phyloP scores from a whole-genome alignment of 2,113 vertebrate genomes.

The Psilopogon haemacephalus region DNA sequence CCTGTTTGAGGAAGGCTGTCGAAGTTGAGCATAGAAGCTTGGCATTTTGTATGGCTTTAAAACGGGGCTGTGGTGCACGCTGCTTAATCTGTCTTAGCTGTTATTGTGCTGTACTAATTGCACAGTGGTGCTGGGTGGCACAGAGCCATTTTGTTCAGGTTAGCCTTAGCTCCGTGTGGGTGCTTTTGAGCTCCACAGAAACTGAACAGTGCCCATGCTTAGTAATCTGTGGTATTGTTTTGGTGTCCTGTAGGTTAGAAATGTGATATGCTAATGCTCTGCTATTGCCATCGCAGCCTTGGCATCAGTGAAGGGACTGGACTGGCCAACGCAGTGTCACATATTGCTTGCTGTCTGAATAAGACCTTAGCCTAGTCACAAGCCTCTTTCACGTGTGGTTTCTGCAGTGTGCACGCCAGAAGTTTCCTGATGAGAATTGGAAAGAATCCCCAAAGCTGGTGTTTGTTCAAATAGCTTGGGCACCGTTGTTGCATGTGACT shows the following conservation, averaged over 20 bases:
- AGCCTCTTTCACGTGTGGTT: conserved; percentile 44
- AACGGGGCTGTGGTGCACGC: neutral
- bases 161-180: neutral
- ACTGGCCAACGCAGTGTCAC: neutral
- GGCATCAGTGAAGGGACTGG: neutral
- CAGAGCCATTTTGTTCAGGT: conserved; percentile 42
- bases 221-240: conserved; percentile 15
- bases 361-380: conserved; percentile 23
- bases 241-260: conserved; percentile 38
- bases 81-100: neutral
- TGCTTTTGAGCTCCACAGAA: neutral
- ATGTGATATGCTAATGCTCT: conserved; percentile 57
- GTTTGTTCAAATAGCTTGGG: neutral
- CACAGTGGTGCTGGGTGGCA: conserved; percentile 23
- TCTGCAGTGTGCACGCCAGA: neutral
- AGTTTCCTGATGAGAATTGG: conserved; percentile 9
- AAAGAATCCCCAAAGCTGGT: neutral
- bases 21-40: neutral
- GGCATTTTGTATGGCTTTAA: neutral
- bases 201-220: neutral
- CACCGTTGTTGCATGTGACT: neutral
- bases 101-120: conserved; percentile 37
- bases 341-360: conserved; percentile 23
- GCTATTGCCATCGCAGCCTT: neutral
- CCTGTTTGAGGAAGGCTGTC: neutral